phyloP scores from a whole-genome alignment of 2,797 vertebrate species.

The Taenioides sp. region DNA sequence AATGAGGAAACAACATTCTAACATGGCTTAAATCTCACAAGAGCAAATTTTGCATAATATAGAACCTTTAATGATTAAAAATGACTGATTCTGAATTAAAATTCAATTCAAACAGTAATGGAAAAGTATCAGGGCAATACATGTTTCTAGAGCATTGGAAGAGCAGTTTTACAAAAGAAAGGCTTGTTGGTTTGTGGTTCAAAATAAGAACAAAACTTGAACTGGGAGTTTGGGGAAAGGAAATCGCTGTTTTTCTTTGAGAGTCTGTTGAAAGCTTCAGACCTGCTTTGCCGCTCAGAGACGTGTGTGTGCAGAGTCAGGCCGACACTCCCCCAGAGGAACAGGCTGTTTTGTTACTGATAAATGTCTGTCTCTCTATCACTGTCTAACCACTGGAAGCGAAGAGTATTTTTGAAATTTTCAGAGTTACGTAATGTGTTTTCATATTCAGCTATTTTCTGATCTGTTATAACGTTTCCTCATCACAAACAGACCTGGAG shows the following conservation, averaged over 20 bases:
- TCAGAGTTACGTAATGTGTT: constrained; percentile 15
- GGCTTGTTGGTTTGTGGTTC: constrained; percentile 16
- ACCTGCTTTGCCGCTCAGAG: constrained; percentile 39
- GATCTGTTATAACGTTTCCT: no score
- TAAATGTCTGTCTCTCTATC: constrained; percentile 37
- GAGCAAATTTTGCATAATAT: no score
- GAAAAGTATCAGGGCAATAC: constrained; percentile 25
- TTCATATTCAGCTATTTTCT: background rate
- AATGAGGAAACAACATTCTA: no score
- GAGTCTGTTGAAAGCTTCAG: constrained; percentile 60
- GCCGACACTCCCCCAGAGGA: constrained; percentile 56
- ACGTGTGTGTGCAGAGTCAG: constrained; percentile 37
- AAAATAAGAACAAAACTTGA: constrained; percentile 5
- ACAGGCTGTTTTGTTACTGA: constrained; percentile 49
- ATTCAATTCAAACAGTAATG: constrained; percentile 7
- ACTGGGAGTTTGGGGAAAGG: constrained; percentile 12
- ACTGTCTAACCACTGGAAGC: constrained; percentile 22
- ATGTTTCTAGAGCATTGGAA: background rate
- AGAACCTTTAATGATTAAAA: no score
- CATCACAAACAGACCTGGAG: no score
- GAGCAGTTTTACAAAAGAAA: constrained; percentile 21
- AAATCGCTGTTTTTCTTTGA: constrained; percentile 32
- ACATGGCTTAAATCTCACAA: no score
- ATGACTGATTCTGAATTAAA: no score
- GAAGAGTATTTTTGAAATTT: constrained; percentile 16